Evolutionary conservation across 2,797 vertebrate species (phyloP).

Genomic region (Philypnodon macrostomus): DNA sequence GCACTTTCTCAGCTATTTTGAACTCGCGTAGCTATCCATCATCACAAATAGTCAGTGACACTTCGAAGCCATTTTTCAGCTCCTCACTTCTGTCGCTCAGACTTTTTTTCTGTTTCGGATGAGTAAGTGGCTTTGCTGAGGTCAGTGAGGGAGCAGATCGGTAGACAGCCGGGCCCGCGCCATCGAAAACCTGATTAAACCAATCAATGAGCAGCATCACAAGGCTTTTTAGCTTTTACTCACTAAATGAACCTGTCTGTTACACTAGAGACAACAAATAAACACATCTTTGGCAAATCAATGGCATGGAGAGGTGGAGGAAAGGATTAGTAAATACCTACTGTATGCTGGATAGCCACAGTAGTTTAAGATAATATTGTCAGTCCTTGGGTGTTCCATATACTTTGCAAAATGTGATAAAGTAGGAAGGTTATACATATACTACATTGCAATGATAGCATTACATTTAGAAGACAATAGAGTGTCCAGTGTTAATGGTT

Average conservation of each 20-base stretch:
- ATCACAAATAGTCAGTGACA: slow-evolving; percentile 9
- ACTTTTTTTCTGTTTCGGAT: not conserved
- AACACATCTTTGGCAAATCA: not conserved
- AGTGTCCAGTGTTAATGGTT: too few species aligned
- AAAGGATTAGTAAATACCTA: not conserved
- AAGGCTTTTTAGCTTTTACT: slow-evolving; percentile 4
- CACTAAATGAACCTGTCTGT: slow-evolving; percentile 8
- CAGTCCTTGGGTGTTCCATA: too few species aligned
- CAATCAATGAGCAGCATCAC: slow-evolving; percentile 1
- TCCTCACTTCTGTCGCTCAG: slow-evolving; percentile 7
- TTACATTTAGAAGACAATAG: too few species aligned
- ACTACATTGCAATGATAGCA: too few species aligned
- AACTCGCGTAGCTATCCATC: slow-evolving; percentile 7
- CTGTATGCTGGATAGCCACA: not conserved
- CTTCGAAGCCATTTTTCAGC: not conserved
- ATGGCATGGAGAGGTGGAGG: not conserved
- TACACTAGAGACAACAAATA: slow-evolving; percentile 12
- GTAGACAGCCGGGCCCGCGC: slow-evolving; percentile 3
- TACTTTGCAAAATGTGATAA: too few species aligned
- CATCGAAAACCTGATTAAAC: slow-evolving; percentile 17
- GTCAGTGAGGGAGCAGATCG: slow-evolving; percentile 2
- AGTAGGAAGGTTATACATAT: too few species aligned
- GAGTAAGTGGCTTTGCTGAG: slow-evolving; percentile 5
- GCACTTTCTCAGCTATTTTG: slow-evolving; percentile 8
- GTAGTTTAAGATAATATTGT: too few species aligned